Evolutionary conservation across 2,888 invertebrate genomes (phyloP).

Genomic region (Hyles lineata): DNA sequence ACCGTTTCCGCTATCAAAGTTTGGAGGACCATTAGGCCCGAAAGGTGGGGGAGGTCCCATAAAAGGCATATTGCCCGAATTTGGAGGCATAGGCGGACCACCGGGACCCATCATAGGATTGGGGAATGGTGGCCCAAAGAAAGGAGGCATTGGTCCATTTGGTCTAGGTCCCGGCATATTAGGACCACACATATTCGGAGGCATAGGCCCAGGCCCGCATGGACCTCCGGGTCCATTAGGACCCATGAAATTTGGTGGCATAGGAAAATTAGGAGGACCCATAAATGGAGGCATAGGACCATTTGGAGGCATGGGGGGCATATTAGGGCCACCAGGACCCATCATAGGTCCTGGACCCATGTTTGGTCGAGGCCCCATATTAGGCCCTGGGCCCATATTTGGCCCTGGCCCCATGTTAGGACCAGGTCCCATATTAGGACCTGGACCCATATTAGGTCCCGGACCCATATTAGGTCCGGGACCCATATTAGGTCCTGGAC

Average conservation of each 20-base stretch:
- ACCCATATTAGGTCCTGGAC: constrained; percentile 38
- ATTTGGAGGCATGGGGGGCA: constrained; percentile 38
- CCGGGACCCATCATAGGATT: constrained; percentile 60
- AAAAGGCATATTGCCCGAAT: constrained; percentile 59
- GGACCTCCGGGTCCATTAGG: constrained; percentile 68
- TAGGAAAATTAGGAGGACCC: constrained; percentile 71
- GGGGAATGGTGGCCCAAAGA: constrained; percentile 56
- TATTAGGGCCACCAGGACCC: constrained; percentile 51
- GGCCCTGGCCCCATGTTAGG: constrained; percentile 51
- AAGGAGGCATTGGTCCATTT: constrained; percentile 62
- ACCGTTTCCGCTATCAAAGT: constrained; percentile 58
- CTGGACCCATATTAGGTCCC: constrained; percentile 46
- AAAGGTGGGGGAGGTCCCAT: constrained; percentile 74
- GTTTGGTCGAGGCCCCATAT: constrained; percentile 52
- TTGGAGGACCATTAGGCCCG: constrained; percentile 67
- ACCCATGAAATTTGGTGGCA: constrained; percentile 76
- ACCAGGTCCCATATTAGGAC: constrained; percentile 45
- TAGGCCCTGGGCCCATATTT: constrained; percentile 42
- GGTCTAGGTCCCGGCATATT: constrained; percentile 55
- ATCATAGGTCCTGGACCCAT: constrained; percentile 55
- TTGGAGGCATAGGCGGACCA: constrained; percentile 56
- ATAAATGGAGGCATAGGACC: constrained; percentile 49
- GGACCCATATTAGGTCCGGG: constrained; percentile 39
- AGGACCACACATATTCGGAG: constrained; percentile 62
- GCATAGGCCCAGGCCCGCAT: constrained; percentile 57